Evolutionary conservation across 2,888 invertebrate genomes (phyloP).

Genomic region (Loripinus fragilis): DNA sequence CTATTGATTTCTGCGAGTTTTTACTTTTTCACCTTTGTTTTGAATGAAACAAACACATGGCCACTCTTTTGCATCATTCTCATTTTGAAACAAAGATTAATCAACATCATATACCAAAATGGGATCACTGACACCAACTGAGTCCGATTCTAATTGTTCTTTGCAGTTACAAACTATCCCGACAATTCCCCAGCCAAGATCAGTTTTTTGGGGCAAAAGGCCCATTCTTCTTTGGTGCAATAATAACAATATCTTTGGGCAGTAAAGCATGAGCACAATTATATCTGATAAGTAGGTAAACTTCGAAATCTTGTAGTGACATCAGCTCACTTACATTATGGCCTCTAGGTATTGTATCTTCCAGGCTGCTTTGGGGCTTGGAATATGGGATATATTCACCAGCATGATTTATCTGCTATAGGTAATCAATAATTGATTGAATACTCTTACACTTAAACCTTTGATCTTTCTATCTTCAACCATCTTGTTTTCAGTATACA

Average conservation of each 20-base stretch:
- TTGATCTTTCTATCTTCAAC: constrained; percentile 22
- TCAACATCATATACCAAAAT: constrained; percentile 22
- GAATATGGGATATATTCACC: constrained; percentile 57
- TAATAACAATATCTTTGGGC: constrained; percentile 43
- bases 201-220: constrained; percentile 48
- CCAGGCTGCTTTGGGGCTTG: constrained; percentile 49
- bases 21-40: constrained; percentile 32
- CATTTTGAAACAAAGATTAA: not conserved
- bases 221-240: constrained; percentile 23
- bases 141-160: constrained; percentile 11
- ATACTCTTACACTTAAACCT: constrained; percentile 48
- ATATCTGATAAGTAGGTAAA: constrained; percentile 50
- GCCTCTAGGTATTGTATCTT: constrained; percentile 52
- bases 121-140: constrained; percentile 27
- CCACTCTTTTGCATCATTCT: not conserved
- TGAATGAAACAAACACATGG: constrained; percentile 22
- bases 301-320: constrained; percentile 44
- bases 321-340: constrained; percentile 44
- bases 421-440: constrained; percentile 19
- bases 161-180: constrained; percentile 25
- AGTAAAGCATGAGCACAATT: constrained; percentile 51
- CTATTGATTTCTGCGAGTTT: constrained; percentile 19
- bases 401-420: constrained; percentile 57
- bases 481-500: constrained; percentile 33
- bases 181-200: constrained; percentile 49